Evolutionary conservation across 2,113 vertebrate genomes (phyloP), one percentile per base, ranked within the genome.

Genomic region (Anser cygnoides): DNA sequence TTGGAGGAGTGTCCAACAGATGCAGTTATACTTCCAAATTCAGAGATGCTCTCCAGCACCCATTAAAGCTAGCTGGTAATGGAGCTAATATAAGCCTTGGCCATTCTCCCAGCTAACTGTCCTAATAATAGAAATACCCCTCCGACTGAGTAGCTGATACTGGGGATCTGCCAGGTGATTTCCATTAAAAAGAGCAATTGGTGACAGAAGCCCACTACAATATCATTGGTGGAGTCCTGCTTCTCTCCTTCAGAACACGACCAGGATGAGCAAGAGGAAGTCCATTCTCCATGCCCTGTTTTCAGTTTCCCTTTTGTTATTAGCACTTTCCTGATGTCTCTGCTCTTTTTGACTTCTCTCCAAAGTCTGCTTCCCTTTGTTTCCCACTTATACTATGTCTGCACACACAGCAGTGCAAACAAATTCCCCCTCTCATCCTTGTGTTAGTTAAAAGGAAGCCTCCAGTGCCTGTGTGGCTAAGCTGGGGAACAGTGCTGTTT

Each of bases 41-140:
- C 28, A 26, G 62, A 83, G 44, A 20, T 74, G 3, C 8, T 96
- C 65, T 93, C 61, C 68, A 54, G 57, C 14, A 50, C 16, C 28
- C 73, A 67, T 90, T 79, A 89, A 83, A 89, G 14, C 20, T 55
- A 54, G 8, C 17, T 7, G 0, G 33, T 88, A 88, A 90, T 67
- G 46, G 43, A 77, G 43, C n/a, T 88, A 67, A 91, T 85, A 77
- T 29, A 95, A 92, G 88, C 72, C 43, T 94, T 96, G 92, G 90
- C 80, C 41, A 37, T 54, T 79, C 23, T 92, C 83, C 83, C 80
- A 82, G 49, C 20, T 65, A 59, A 67, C 41, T 74, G 23, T 72
- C 58, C 86, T 84, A 82, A 89, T 80, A 85, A 95, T 89, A 94
- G 88, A 81, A 93, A 81, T 65, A 46, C 10, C 52, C 25, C 66